Evolutionary conservation across 2,797 vertebrate genomes (phyloP), one percentile per base, ranked within the genome.

Genomic region (Hypotaenidia philippensis): DNA sequence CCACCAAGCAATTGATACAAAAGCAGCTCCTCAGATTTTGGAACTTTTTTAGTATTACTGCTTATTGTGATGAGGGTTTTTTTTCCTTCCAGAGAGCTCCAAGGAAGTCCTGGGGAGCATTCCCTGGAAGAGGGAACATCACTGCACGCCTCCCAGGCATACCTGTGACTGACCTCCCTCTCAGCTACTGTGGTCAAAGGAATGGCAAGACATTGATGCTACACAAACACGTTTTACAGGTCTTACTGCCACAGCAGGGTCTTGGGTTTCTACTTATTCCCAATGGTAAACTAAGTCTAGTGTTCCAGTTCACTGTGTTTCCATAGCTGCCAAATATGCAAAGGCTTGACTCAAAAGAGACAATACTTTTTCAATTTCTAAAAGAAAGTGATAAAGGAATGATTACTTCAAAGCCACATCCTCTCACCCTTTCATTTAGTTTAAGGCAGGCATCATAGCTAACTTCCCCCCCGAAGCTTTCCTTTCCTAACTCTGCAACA

Each of bases 81-180:
- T 72, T 47, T 47, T 47, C 19, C 23, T 71, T 86, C 20, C 34
- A 76, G 14, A 53, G 36, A 26, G 41, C 36, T 65, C 29, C 44
- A 66, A 60, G 34, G 26, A 90, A 27, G 12, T 44, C 38, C 27
- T 31, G 22, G 19, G 29, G 19, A 60, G 25, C 2, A 4, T 49
- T n/a, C 11, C 2, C 17, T 25, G 13, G 17, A 86, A 60, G n/a
- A 75, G 50, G 14, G 47, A 41, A 20, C 1, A 2, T n/a, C 53
- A 40, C 26, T 0, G 0, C 11, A 2, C 56, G 40, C 4, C 44
- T 53, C 20, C 44, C 44, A 26, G 34, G 32, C 20, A 49, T 38
- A 36, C 0, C 1, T 8, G 19, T 47, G 19, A 26, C 45, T 64
- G 16, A 81, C 40, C 4, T 68, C 15, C 23, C 18, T 69, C n/a